Percentiles rank a stretch among this genome's conserved stretches.
These are phyloP conservation scores for Chloroceryle inda DNA, from an alignment of 2,797 vertebrate genomes.

Conservation along the genomic window DNA sequence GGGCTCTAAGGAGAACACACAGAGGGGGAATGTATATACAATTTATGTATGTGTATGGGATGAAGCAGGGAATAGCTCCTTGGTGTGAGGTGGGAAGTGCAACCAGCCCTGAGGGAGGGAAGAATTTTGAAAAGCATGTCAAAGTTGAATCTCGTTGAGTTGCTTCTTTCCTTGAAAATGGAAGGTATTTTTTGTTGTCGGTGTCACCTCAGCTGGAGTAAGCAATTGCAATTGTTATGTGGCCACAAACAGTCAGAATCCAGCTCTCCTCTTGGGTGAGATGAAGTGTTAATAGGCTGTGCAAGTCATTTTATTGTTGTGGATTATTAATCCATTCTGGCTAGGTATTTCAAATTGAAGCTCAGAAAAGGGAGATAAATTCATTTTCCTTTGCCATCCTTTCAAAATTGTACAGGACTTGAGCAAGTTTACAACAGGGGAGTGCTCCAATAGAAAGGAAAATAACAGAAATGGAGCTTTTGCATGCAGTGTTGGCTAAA, in stretches of 20 bases:
- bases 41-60: neutral
- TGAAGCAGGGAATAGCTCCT: neutral
- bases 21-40: rapidly evolving
- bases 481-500: neutral
- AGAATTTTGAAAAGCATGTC: neutral
- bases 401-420: neutral
- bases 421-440: neutral
- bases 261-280: rapidly evolving
- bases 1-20: neutral
- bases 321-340: neutral
- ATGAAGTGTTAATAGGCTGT: neutral
- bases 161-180: neutral
- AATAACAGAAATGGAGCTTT: neutral
- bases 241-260: neutral
- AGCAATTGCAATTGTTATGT: neutral
- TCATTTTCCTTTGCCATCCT: neutral
- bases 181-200: neutral
- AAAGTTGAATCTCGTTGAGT: neutral
- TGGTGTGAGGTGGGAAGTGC: neutral
- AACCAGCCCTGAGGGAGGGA: neutral
- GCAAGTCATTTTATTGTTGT: neutral
- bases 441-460: neutral
- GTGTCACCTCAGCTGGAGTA: neutral
- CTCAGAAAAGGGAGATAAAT: neutral
- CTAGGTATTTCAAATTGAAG: neutral